These are phyloP conservation scores for Artibeus jamaicensis DNA, from an alignment of 2,797 vertebrate genomes.

Conservation along the genomic window DNA sequence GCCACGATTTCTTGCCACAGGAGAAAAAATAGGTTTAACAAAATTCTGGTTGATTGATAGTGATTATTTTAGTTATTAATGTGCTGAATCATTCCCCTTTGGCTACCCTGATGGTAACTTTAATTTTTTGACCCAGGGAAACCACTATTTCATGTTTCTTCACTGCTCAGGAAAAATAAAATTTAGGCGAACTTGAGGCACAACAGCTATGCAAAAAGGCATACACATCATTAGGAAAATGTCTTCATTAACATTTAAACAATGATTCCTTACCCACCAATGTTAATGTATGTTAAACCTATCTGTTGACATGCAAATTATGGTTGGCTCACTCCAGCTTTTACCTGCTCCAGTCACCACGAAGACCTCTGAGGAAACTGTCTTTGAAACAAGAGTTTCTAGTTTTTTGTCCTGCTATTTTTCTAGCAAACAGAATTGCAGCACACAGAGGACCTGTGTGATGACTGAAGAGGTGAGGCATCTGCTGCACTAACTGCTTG, in stretches of 20 bases:
- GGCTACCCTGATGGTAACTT: neutral
- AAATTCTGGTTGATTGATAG: neutral
- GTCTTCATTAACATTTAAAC: conserved; percentile 57
- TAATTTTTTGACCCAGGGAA: neutral
- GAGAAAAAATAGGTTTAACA: neutral
- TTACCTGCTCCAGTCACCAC: neutral
- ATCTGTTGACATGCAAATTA: conserved; percentile 59
- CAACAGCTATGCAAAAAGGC: conserved; percentile 34
- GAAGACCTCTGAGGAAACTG: neutral
- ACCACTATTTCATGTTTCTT: neutral
- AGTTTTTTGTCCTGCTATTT: neutral
- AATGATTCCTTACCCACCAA: neutral
- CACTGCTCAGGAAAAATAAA: neutral
- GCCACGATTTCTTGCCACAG: neutral
- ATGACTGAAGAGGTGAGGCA: neutral
- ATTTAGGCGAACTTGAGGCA: neutral
- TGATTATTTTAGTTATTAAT: neutral
- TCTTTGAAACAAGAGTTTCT: conserved; percentile 1
- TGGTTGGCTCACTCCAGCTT: conserved; percentile 19
- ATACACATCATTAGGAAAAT: conserved; percentile 22
- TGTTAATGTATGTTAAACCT: conserved; percentile 62
- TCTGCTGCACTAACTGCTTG: neutral
- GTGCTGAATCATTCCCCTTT: neutral
- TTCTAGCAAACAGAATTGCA: neutral
- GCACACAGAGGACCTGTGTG: neutral